Base-by-base conservation (phyloP, 1,140 invertebrate genomes). In the Camponotus vicinus region DNA sequence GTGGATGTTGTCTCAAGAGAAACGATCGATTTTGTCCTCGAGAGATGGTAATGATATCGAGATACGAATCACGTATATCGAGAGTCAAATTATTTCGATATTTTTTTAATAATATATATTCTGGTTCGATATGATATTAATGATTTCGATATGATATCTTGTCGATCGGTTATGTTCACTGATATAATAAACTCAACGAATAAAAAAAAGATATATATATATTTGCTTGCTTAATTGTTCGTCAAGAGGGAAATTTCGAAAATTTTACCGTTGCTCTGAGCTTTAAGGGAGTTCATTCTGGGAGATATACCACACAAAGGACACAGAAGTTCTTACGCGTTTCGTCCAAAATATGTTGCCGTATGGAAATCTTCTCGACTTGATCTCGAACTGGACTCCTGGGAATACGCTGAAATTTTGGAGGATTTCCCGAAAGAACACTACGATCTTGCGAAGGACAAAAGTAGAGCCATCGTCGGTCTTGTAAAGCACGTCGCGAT, bases 401-500 rank as follows among this genome's bases (percentile, higher is more conserved):
- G 75, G 40, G 59, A 78, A 18, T 8, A 18, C 21, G 5, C 8
- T n/a, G 45, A 79, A 32, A 69, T 67, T 67, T 78, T 18, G 11
- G 27, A 2, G 27, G 42, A 37, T 64, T 40, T 37, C 27, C 9
- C 27, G 21, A 27, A 27, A 27, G 27, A 52, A n/a, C 21, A 32
- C 7, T 18, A 2, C 2, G 6, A 69, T 27, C 1, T 1, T 49
- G 3, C 32, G 27, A 69, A 21, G 45, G 45, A 80, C 49, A 66
- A 78, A 77, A 78, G 63, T 64, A 45, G 32, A 21, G 77, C 55
- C 64, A 80, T 70, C 45, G 32, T 80, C 37, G 21, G 77, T 40
- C 64, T 7, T n/a, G n/a, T 69, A 69, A 21, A 21, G 15, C 18
- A 5, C 3, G 15, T 15, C 3, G 45, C n/a, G 45, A 79, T 67